Evolutionary conservation across 2,888 invertebrate species (phyloP).

Genomic region (Syritta pipiens): DNA sequence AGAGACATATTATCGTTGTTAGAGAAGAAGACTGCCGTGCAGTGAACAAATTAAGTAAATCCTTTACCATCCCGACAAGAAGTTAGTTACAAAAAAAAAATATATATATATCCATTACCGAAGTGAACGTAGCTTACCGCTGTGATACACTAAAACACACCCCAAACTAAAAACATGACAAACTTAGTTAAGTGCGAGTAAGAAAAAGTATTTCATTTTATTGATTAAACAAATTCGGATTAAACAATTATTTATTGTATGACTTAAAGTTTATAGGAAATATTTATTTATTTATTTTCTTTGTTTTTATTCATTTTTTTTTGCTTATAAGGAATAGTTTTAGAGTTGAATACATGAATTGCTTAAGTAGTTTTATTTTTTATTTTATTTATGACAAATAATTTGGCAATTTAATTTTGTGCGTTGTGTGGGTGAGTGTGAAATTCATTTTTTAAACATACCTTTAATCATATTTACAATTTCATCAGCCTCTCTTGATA

Average conservation of each 20-base stretch:
- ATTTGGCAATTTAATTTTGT: constrained; percentile 17
- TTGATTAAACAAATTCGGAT: constrained; percentile 48
- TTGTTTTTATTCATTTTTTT: neutral
- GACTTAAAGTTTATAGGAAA: constrained; percentile 38
- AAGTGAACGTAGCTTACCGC: too few species aligned
- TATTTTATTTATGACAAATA: constrained; percentile 19
- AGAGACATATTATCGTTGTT: too few species aligned
- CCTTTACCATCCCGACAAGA: too few species aligned
- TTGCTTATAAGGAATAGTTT: constrained; percentile 13
- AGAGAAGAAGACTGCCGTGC: too few species aligned
- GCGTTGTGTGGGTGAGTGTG: neutral
- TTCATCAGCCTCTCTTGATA: constrained; percentile 94
- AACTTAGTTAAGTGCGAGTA: constrained; percentile 40
- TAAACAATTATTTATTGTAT: constrained; percentile 28
- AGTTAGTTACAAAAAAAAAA: too few species aligned
- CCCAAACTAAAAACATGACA: constrained; percentile 43
- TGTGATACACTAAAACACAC: constrained; percentile 7
- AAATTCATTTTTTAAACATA: constrained; percentile 69
- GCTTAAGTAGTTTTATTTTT: neutral
- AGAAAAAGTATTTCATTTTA: constrained; percentile 51
- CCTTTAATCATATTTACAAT: constrained; percentile 96
- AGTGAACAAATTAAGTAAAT: too few species aligned
- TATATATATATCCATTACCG: too few species aligned
- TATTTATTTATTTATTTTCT: constrained; percentile 23
- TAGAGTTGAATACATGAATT: constrained; percentile 7